Conservation (phyloP, 1,140 invertebrate species). For the Danaus melanippus region DNA sequence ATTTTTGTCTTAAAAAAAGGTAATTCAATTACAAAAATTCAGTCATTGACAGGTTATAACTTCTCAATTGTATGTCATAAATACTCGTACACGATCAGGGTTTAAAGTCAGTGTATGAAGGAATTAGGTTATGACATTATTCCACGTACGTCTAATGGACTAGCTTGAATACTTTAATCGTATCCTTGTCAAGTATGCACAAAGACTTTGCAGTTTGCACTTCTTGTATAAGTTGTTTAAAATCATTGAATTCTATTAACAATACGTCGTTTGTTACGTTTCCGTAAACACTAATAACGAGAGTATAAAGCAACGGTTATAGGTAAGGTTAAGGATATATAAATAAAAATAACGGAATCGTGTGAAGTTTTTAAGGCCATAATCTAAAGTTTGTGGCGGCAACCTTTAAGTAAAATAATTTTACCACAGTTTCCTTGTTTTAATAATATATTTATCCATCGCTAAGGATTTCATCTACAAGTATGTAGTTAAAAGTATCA, state of each 20-base stretch:
- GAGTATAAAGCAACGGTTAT: conserved; percentile 4
- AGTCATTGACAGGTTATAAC: too few relatives aligned
- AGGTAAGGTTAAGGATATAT: conserved; percentile 2
- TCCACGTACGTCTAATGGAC: conserved; percentile 8
- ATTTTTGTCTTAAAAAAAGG: too few relatives aligned
- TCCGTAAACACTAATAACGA: conserved; percentile 15
- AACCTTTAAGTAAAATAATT: conserved; percentile 15
- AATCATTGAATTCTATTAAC: conserved; percentile 16
- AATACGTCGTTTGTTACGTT: conserved; percentile 12
- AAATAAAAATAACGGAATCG: conserved; percentile 5
- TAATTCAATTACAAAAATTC: too few relatives aligned
- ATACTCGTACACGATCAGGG: too few relatives aligned
- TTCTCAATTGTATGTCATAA: too few relatives aligned
- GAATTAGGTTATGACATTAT: background rate
- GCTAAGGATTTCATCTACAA: too few relatives aligned
- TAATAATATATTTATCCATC: background rate
- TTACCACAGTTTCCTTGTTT: conserved; percentile 11
- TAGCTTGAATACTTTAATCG: conserved; percentile 3
- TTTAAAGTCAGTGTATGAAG: too few relatives aligned
- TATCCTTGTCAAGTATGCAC: conserved; percentile 7
- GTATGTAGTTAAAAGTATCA: too few relatives aligned
- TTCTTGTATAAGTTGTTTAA: background rate
- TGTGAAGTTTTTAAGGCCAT: conserved; percentile 15
- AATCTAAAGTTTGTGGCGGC: conserved; percentile 4
- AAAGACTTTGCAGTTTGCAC: conserved; percentile 10